A percentile compares a stretch with the other conserved stretches of the same genome.
Evolutionary conservation across 1,140 invertebrate genomes (phyloP).

Genomic region (Aleiodes sp.): DNA sequence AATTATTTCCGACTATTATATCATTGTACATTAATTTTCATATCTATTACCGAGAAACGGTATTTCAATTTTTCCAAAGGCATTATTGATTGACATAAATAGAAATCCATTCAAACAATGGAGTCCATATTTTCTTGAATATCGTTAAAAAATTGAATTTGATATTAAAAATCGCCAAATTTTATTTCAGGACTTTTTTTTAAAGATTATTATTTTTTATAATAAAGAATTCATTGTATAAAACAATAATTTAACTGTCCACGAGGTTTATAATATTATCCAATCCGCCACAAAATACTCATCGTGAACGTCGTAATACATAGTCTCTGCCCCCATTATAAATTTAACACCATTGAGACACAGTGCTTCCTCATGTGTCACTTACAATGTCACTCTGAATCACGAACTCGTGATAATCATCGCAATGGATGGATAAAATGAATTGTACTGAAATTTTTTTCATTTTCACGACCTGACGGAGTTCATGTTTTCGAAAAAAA

Average conservation of each 20-base stretch:
- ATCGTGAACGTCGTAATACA: not conserved
- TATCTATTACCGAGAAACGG: not conserved
- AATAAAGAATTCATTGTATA: not conserved
- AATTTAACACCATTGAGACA: constrained; percentile 10
- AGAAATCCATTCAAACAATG: too few species aligned
- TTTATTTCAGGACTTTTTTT: too few species aligned
- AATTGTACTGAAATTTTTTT: too few species aligned
- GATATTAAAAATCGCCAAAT: too few species aligned
- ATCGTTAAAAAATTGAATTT: too few species aligned
- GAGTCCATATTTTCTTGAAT: too few species aligned
- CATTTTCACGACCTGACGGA: too few species aligned
- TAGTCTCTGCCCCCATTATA: not conserved
- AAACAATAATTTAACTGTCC: not conserved
- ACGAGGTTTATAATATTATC: not conserved
- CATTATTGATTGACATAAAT: too few species aligned
- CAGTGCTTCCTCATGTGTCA: constrained; percentile 13
- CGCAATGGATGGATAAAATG: not conserved
- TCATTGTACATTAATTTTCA: constrained; percentile 1
- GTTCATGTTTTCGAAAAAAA: too few species aligned
- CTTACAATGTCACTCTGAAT: constrained; percentile 16
- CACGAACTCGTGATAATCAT: constrained; percentile 13
- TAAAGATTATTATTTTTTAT: not conserved
- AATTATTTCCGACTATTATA: constrained; percentile 22
- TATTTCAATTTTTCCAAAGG: not conserved
- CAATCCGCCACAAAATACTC: not conserved